phyloP scores from a whole-genome alignment of 2,888 invertebrate genomes.

The Pachycephus smyrnensis region DNA sequence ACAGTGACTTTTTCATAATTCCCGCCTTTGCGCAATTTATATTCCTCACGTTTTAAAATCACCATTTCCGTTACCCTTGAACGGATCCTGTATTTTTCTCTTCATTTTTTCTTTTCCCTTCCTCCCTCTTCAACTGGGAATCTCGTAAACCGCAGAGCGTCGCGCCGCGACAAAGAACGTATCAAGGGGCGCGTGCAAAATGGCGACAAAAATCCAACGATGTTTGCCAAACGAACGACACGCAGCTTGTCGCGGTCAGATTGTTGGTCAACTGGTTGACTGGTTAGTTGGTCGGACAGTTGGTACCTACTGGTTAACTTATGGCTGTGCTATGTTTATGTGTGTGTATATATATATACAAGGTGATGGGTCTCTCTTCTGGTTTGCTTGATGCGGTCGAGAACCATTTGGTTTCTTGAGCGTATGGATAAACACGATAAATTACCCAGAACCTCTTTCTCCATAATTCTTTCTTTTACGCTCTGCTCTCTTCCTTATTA shows the following conservation, averaged over 20 bases:
- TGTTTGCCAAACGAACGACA: not conserved
- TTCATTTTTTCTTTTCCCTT: constrained; percentile 24
- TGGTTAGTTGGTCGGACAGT: not conserved
- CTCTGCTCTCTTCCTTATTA: too few relatives aligned
- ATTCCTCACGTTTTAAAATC: not conserved
- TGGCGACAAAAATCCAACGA: not conserved
- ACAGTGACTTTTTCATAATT: not conserved
- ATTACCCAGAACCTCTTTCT: not conserved
- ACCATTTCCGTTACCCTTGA: not conserved
- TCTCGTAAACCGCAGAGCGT: not conserved
- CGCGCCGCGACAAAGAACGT: not conserved
- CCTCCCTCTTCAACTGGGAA: constrained; percentile 30
- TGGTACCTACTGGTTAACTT: not conserved
- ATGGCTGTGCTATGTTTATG: not conserved
- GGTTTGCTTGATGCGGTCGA: not conserved
- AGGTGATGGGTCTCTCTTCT: not conserved
- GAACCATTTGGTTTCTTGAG: not conserved
- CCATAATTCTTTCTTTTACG: not conserved
- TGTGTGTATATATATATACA: not conserved
- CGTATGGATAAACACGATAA: not conserved
- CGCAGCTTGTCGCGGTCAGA: not conserved
- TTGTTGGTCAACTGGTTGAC: not conserved
- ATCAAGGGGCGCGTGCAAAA: not conserved
- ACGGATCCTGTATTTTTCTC: constrained; percentile 11
- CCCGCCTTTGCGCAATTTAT: not conserved